Base-by-base conservation (phyloP, 2,797 vertebrate genomes). In the Eurystomus glaucurus region DNA sequence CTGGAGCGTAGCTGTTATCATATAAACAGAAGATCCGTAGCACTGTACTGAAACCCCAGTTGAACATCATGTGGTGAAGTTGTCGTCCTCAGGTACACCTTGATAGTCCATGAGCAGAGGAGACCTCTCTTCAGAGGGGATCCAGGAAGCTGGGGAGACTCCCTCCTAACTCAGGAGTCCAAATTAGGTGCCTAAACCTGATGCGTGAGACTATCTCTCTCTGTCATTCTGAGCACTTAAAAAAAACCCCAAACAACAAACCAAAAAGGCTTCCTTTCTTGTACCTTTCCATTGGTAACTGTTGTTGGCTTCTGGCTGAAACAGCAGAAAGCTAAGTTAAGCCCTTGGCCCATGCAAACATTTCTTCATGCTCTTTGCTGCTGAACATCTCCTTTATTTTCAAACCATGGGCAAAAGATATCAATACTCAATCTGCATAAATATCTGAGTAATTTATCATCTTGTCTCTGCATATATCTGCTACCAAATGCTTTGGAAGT, bases 31-130 rank as follows among this genome's bases (percentile, higher is more conserved):
- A 26, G 4, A 14, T 41, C 20, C 12, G 21, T 11, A 20, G 10
- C 39, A 31, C 4, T 23, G 31, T 26, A 23, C 4, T 2, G 2
- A 66, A 90, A 28, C 11, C 77, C 11, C 33, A 58, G 5, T 2
- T 39, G 23, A 76, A 46, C 45, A 28, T 14, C 11, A 18, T 14
- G 22, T 7, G 10, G 2, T 10, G 8, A 33, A 7, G 3, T 21
- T 80, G n/a, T 22, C 69, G 11, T 50, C 8, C 31, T 72, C 20
- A 39, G 8, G 28, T 31, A 60, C 9, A 62, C 3, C 9, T 37
- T 41, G 3, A 4, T 52, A 52, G 10, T 9, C 3, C 7, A 4
- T 2, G 5, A 54, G 2, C 1, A 2, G 31, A 37, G 28, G 3
- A 82, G 2, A 58, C 3, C 0, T 61, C 14, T 54, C 12, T 75